Percentiles rank a stretch among this genome's conserved stretches.
These are phyloP conservation scores for Orthochromis indermauri DNA, from an alignment of 2,113 vertebrate genomes.

Conservation along the genomic window DNA sequence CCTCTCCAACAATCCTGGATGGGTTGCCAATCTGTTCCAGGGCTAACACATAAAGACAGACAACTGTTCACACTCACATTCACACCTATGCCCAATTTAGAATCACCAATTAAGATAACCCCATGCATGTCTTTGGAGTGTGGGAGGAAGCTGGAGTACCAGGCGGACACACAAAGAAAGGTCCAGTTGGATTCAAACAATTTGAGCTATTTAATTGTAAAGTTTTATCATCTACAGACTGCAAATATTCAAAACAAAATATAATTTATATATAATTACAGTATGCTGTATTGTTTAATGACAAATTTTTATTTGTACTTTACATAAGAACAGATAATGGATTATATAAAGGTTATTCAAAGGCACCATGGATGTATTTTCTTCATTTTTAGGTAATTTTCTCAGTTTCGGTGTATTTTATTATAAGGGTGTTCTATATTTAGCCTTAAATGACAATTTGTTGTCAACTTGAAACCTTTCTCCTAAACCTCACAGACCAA, in stretches of 20 bases:
- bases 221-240: not conserved
- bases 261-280: not conserved
- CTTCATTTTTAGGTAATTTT: not conserved
- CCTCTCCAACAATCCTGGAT: not conserved
- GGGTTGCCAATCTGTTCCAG: not conserved
- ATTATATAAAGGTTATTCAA: not conserved
- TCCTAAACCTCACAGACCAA: not conserved
- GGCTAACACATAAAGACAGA: not conserved
- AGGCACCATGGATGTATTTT: not conserved
- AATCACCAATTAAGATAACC: not conserved
- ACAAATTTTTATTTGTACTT: not conserved
- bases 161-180: not conserved
- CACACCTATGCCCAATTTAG: not conserved
- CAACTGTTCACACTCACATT: not conserved
- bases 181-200: not conserved
- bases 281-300: not conserved
- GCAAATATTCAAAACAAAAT: not conserved
- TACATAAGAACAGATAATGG: not conserved
- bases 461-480: not conserved
- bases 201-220: not conserved
- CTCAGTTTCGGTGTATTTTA: fast-evolving
- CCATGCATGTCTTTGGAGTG: not conserved
- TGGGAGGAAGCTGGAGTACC: not conserved
- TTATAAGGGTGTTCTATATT: not conserved
- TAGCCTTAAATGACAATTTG: not conserved